These are phyloP conservation scores for Rhopalosiphum padi DNA, from an alignment of 1,140 invertebrate genomes.

Conservation along the genomic window DNA sequence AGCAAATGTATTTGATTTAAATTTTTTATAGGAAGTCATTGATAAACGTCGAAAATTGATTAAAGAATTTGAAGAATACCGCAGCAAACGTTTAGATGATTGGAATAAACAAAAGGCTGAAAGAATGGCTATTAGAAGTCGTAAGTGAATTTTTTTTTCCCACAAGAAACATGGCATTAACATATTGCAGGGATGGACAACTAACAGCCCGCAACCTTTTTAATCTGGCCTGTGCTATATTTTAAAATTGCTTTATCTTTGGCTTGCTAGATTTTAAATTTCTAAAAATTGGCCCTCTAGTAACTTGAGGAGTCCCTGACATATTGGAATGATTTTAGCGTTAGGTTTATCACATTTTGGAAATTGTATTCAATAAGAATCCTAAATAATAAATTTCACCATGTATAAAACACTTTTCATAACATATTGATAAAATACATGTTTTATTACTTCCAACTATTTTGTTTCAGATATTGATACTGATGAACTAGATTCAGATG, in stretches of 20 bases:
- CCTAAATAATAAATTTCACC: too few relatives aligned
- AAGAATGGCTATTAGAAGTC: slow-evolving; percentile 83
- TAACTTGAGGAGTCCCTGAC: too few relatives aligned
- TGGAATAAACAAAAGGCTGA: slow-evolving; percentile 79
- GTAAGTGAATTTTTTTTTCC: slow-evolving; percentile 70
- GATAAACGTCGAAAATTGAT: slow-evolving; percentile 91
- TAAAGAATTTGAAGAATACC: slow-evolving; percentile 85
- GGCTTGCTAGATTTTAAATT: too few relatives aligned
- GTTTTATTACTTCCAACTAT: slow-evolving; percentile 21
- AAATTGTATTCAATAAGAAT: background rate
- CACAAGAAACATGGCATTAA: background rate
- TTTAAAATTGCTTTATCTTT: too few relatives aligned
- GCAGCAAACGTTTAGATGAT: slow-evolving; percentile 76
- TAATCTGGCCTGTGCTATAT: too few relatives aligned
- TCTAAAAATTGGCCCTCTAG: too few relatives aligned
- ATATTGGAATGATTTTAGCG: background rate
- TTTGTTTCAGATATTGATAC: slow-evolving; percentile 86
- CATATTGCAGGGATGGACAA: too few relatives aligned
- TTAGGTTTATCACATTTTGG: background rate
- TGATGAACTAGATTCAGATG: slow-evolving; percentile 85
- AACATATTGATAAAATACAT: background rate
- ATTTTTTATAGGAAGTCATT: slow-evolving; percentile 79
- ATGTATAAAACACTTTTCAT: too few relatives aligned
- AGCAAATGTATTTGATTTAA: slow-evolving; percentile 26
- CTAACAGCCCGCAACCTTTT: too few relatives aligned